phyloP scores from a whole-genome alignment of 2,888 invertebrate species.

The Agrenia bidenticulata region DNA sequence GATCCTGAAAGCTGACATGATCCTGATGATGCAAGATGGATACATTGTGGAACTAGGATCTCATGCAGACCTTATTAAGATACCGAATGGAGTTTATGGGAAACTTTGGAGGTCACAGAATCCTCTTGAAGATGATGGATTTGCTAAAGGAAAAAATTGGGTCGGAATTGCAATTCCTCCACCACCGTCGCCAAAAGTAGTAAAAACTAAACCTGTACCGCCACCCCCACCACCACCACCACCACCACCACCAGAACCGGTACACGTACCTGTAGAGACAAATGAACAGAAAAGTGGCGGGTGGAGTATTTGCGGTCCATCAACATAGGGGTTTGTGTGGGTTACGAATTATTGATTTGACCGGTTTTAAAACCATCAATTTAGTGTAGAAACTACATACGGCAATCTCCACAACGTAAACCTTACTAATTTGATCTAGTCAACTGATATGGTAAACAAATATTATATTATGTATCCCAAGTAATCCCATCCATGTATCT shows the following conservation, averaged over 20 bases:
- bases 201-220: not conserved
- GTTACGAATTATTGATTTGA: too few species aligned
- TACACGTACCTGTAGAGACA: not conserved
- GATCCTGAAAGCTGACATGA: slow-evolving; percentile 28
- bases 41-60: slow-evolving; percentile 29
- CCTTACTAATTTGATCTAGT: too few species aligned
- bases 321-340: too few species aligned
- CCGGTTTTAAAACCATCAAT: too few species aligned
- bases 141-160: slow-evolving; percentile 22
- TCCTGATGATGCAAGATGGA: slow-evolving; percentile 35
- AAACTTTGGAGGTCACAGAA: slow-evolving; percentile 30
- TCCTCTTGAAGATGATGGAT: slow-evolving; percentile 29
- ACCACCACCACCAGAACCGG: not conserved
- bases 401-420: too few species aligned
- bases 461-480: too few species aligned
- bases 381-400: too few species aligned
- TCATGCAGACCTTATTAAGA: slow-evolving; percentile 19
- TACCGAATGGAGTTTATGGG: slow-evolving; percentile 17
- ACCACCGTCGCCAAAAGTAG: not conserved
- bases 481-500: too few species aligned
- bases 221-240: not conserved
- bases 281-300: not conserved
- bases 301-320: not conserved
- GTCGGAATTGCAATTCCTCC: not conserved
- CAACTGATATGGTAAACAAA: too few species aligned